A percentile compares a stretch with the other conserved stretches of the same genome.
Conservation (phyloP, 2,113 vertebrate genomes). For the Tachysurus fulvidraco region DNA sequence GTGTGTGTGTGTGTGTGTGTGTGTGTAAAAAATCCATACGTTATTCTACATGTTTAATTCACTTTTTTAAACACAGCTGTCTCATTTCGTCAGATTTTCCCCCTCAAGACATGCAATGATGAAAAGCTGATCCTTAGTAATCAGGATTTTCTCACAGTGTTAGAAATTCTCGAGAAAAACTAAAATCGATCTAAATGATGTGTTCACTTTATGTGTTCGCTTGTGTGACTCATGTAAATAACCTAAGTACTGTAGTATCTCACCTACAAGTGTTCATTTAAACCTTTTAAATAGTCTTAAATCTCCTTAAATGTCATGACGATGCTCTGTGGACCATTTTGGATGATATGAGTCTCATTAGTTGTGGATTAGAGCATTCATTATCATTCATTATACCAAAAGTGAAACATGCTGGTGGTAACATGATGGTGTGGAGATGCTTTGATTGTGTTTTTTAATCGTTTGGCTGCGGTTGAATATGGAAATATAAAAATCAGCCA, state of each 20-base stretch:
- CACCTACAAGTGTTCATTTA: neutral
- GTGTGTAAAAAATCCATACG: constrained; percentile 61
- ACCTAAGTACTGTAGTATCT: neutral
- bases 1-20: neutral
- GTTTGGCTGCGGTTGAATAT: neutral
- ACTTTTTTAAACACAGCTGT: constrained; percentile 2
- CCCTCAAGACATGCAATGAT: neutral
- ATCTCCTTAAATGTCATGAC: neutral
- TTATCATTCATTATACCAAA: neutral
- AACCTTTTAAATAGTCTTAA: neutral
- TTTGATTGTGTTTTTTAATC: neutral
- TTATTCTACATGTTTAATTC: constrained; percentile 42
- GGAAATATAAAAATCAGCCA: neutral
- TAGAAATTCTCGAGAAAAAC: neutral
- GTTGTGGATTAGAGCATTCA: neutral
- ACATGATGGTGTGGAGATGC: neutral
- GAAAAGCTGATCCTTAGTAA: neutral
- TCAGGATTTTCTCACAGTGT: neutral
- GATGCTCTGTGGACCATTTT: neutral
- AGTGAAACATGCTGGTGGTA: neutral
- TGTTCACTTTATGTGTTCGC: neutral
- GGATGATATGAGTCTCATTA: neutral
- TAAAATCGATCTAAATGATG: neutral
- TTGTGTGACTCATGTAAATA: neutral
- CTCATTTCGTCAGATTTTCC: constrained; percentile 36